Conservation (phyloP, 2,888 invertebrate species). For the Phalangium opilio region DNA sequence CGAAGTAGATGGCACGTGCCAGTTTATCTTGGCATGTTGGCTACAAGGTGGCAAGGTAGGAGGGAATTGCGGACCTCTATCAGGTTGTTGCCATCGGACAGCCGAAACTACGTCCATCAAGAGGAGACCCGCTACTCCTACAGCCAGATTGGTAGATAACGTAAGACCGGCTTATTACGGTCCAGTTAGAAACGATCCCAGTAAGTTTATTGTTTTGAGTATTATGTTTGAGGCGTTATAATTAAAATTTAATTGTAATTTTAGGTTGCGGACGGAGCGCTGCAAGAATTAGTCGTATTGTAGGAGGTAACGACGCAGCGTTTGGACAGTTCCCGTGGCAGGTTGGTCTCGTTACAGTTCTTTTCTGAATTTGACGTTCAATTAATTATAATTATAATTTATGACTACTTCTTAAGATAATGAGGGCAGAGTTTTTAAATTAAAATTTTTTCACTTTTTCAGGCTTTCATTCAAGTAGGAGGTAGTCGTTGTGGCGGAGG, state of each 20-base stretch:
- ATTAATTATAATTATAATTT: too few species aligned
- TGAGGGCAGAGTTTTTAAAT: too few species aligned
- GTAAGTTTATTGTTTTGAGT: slow-evolving; percentile 40
- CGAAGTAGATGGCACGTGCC: slow-evolving; percentile 19
- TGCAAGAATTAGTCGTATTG: slow-evolving; percentile 48
- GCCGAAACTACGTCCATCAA: slow-evolving; percentile 21
- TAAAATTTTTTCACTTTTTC: slow-evolving; percentile 15
- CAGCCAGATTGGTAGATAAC: slow-evolving; percentile 12
- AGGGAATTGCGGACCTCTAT: slow-evolving; percentile 21
- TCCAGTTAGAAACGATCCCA: slow-evolving; percentile 59
- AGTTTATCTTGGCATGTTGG: slow-evolving; percentile 22
- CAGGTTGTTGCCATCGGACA: slow-evolving; percentile 20
- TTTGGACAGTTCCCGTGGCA: slow-evolving; percentile 93
- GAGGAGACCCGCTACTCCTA: slow-evolving; percentile 5
- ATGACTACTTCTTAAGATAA: too few species aligned
- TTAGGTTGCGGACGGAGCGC: slow-evolving; percentile 76
- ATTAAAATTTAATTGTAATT: slow-evolving; percentile 18
- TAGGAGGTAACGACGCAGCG: slow-evolving; percentile 79
- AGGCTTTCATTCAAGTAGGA: slow-evolving; percentile 77
- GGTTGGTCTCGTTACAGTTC: slow-evolving; percentile 19
- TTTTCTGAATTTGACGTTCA: not conserved
- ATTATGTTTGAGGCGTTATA: too few species aligned
- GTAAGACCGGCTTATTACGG: slow-evolving; percentile 43
- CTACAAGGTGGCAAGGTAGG: slow-evolving; percentile 21
- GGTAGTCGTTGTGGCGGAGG: slow-evolving; percentile 84